Evolutionary conservation across 92 coral and sea anemone genomes (phyloP).

Genomic region (Isaurus tuberculatus): DNA sequence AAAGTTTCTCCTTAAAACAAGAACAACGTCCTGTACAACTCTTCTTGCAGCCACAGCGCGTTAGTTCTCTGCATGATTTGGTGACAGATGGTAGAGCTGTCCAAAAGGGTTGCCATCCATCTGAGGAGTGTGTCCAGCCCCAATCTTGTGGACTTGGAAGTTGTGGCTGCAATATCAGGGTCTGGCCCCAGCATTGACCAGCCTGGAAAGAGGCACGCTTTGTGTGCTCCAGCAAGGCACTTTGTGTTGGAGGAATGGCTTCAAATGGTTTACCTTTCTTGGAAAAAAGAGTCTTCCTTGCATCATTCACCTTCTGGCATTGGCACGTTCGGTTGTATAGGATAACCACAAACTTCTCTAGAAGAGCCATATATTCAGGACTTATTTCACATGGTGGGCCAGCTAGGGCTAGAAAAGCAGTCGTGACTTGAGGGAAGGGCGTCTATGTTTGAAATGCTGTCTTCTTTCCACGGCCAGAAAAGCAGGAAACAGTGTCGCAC

Average conservation of each 20-base stretch:
- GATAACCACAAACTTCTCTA: conserved; percentile 1
- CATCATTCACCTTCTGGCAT: conserved; percentile 12
- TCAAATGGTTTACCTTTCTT: conserved; percentile 10
- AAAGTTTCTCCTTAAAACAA: conserved; percentile 56
- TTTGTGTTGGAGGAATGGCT: conserved; percentile 21
- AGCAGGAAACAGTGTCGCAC: conserved; percentile 71
- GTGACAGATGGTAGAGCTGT: conserved; percentile 59
- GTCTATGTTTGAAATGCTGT: conserved; percentile 61
- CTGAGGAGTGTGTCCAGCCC: conserved; percentile 59
- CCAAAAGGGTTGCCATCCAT: conserved; percentile 43
- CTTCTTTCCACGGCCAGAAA: conserved; percentile 61
- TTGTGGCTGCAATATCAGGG: conserved; percentile 17
- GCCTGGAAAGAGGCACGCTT: conserved; percentile 64
- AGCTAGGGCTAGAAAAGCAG: conserved; percentile 37
- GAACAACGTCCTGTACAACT: conserved; percentile 56
- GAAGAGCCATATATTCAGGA: conserved; percentile 6
- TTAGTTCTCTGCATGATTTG: conserved; percentile 47
- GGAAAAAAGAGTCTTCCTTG: conserved; percentile 10
- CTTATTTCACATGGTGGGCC: conserved; percentile 10
- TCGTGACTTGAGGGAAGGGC: conserved; percentile 51
- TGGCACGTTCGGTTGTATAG: neutral
- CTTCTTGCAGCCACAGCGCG: conserved; percentile 66
- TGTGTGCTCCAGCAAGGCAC: conserved; percentile 60
- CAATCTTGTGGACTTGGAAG: conserved; percentile 60
- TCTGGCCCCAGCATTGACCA: conserved; percentile 69